Evolutionary conservation across 2,113 vertebrate genomes (phyloP).

Genomic region (Calidris pugnax): DNA sequence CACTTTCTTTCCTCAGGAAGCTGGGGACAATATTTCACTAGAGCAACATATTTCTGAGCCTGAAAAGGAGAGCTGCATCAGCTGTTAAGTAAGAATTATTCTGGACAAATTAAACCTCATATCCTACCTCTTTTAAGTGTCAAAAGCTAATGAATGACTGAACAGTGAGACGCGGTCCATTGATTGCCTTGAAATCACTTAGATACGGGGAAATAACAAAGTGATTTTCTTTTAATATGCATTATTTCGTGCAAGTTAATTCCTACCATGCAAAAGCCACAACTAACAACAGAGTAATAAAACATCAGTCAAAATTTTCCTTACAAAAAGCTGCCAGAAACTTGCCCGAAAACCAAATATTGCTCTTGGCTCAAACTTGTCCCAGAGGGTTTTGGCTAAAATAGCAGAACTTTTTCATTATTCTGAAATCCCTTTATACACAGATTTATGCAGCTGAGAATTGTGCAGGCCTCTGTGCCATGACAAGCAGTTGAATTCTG

Average conservation of each 20-base stretch:
- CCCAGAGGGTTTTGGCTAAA: not conserved
- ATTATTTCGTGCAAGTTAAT: not conserved
- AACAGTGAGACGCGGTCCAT: not conserved
- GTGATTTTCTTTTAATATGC: not conserved
- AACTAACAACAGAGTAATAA: not conserved
- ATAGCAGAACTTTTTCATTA: slow-evolving; percentile 18
- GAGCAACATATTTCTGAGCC: not conserved
- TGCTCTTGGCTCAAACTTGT: not conserved
- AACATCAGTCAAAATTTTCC: not conserved
- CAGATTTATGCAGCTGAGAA: slow-evolving; percentile 1
- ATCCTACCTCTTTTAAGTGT: not conserved
- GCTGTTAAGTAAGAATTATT: not conserved
- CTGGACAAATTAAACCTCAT: not conserved
- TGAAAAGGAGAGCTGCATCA: not conserved
- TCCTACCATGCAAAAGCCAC: not conserved
- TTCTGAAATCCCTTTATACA: slow-evolving; percentile 26
- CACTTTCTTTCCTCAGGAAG: not conserved
- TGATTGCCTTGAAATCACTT: not conserved
- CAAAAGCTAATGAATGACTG: not conserved
- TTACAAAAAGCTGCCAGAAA: not conserved
- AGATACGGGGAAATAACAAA: not conserved
- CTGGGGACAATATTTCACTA: not conserved
- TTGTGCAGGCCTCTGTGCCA: not conserved
- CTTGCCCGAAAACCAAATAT: not conserved
- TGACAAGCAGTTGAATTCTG: not conserved